These are phyloP conservation scores for Phenganax subtilis DNA, from an alignment of 92 coral and sea anemone genomes.

Conservation along the genomic window DNA sequence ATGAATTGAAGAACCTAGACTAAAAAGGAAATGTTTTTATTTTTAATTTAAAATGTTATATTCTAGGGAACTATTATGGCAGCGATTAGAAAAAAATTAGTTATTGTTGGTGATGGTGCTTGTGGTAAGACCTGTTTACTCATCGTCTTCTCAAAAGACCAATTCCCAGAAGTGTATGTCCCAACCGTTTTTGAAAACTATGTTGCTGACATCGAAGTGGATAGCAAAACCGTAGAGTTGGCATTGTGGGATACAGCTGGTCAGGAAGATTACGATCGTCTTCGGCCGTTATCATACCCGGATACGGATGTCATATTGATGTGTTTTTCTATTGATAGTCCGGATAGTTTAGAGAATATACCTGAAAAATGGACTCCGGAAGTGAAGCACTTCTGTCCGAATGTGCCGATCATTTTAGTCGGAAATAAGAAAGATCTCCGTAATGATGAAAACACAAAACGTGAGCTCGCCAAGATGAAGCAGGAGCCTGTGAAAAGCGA, in stretches of 20 bases:
- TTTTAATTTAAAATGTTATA: no score
- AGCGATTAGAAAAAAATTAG: conserved; percentile 86
- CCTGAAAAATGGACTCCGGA: conserved; percentile 99
- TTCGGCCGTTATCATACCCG: conserved; percentile 89
- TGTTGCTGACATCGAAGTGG: conserved; percentile 90
- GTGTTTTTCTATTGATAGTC: conserved; percentile 97
- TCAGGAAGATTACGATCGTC: conserved; percentile 93
- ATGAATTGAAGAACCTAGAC: no score
- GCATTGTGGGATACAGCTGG: conserved; percentile 97
- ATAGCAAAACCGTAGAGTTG: conserved; percentile 76
- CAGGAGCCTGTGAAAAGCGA: conserved; percentile 86
- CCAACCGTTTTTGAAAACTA: conserved; percentile 95
- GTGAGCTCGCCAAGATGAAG: conserved; percentile 90
- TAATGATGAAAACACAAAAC: conserved; percentile 83
- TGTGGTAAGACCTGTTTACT: conserved; percentile 97
- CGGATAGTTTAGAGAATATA: conserved; percentile 95
- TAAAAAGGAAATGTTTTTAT: no score
- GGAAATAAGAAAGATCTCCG: conserved; percentile 98
- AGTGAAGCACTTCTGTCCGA: conserved; percentile 95
- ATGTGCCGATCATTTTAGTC: conserved; percentile 92
- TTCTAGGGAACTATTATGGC: conserved; percentile 51
- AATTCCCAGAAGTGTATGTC: conserved; percentile 93
- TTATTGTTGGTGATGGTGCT: conserved; percentile 96
- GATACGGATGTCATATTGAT: conserved; percentile 92
- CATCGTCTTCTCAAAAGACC: conserved; percentile 93